Conservation (phyloP, 2,113 vertebrate species). For the Xerus inauris region DNA sequence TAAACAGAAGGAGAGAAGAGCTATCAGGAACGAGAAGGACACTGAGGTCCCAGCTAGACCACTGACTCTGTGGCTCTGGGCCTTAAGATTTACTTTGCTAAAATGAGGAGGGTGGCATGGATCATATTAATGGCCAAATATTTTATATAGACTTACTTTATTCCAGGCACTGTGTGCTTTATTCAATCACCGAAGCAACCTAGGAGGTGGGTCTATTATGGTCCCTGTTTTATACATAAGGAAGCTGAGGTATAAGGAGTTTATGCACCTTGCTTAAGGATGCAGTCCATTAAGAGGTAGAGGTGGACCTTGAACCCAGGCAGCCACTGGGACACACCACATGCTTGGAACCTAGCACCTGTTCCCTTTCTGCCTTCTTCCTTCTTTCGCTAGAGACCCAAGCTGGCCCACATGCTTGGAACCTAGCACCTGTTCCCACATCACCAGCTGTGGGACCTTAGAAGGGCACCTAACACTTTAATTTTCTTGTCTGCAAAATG, state of each 20-base stretch:
- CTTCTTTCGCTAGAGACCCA: too few species aligned
- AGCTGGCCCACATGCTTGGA: not conserved
- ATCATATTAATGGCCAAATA: too few species aligned
- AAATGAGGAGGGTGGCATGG: not conserved
- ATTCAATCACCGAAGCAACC: not conserved
- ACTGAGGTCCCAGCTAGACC: not conserved
- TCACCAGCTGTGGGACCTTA: not conserved
- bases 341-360: not conserved
- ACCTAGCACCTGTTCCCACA: not conserved
- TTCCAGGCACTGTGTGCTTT: not conserved
- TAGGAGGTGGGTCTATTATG: not conserved
- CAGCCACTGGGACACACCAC: not conserved
- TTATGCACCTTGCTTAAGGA: not conserved
- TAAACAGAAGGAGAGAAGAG: not conserved
- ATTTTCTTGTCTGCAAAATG: not conserved
- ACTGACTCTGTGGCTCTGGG: not conserved
- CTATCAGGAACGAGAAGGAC: not conserved
- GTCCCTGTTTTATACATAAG: not conserved
- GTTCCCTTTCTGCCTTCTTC: too few species aligned
- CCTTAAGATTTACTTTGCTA: not conserved
- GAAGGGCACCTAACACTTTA: not conserved
- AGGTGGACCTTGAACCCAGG: not conserved
- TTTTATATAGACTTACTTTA: not conserved
- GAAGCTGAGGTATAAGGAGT: not conserved
- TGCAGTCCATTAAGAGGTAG: not conserved